Conservation (phyloP, 2,888 invertebrate genomes). For the Aplocera efformata region DNA sequence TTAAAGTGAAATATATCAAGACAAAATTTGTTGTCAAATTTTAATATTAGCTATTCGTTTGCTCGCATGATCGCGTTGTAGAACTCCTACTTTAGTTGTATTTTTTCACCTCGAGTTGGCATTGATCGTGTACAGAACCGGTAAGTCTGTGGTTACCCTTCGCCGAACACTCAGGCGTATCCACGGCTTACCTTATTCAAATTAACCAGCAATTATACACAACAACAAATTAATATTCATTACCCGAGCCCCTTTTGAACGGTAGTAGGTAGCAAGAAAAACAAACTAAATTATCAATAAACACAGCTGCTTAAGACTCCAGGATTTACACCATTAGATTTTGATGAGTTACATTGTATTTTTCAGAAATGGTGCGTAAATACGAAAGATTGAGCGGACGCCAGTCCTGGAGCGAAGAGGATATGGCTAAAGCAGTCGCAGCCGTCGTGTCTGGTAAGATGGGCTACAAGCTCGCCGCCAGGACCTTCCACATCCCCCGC, state of each 20-base stretch:
- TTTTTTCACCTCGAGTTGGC: conserved; percentile 71
- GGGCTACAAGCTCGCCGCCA: conserved; percentile 74
- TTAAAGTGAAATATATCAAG: too few species aligned
- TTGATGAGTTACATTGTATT: conserved; percentile 9
- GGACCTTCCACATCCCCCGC: conserved; percentile 73
- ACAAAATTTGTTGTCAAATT: neutral
- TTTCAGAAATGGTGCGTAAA: conserved; percentile 76
- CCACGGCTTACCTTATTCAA: conserved; percentile 42
- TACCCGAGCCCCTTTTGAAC: conserved; percentile 9
- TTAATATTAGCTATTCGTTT: conserved; percentile 27
- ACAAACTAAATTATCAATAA: too few species aligned
- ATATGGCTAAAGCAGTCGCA: conserved; percentile 74
- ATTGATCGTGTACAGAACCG: conserved; percentile 73
- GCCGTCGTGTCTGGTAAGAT: conserved; percentile 75
- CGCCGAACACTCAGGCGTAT: conserved; percentile 54
- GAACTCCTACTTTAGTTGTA: conserved; percentile 59
- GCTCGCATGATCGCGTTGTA: conserved; percentile 39
- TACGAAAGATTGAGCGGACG: conserved; percentile 77
- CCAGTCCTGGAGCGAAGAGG: conserved; percentile 75
- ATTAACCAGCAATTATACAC: conserved; percentile 34
- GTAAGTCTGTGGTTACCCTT: conserved; percentile 73
- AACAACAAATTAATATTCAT: conserved; percentile 26
- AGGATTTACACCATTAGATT: too few species aligned
- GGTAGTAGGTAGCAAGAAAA: neutral
- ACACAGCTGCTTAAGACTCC: too few species aligned